Evolutionary conservation across 2,797 vertebrate species (phyloP).

Genomic region (Gallinago nigripennis): DNA sequence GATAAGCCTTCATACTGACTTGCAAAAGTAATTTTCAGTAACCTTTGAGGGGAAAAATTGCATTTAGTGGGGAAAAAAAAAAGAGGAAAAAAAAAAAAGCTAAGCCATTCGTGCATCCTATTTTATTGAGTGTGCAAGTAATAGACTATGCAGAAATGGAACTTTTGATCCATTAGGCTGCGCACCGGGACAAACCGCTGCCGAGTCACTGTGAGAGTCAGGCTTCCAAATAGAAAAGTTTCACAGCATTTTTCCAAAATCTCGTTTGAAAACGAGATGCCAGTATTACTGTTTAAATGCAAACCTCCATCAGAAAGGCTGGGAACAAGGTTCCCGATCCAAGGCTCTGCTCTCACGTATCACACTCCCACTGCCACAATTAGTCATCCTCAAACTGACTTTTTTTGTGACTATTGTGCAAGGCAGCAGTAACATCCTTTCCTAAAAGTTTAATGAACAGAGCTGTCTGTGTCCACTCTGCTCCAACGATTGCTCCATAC

Average conservation of each 20-base stretch:
- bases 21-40: constrained; percentile 71
- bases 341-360: not conserved
- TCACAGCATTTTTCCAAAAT: not conserved
- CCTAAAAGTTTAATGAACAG: not conserved
- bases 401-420: not conserved
- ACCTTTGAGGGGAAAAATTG: constrained; percentile 70
- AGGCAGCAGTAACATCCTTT: not conserved
- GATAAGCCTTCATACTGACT: constrained; percentile 68
- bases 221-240: constrained; percentile 20
- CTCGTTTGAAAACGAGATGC: not conserved
- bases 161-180: constrained; percentile 55
- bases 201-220: constrained; percentile 29
- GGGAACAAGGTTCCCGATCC: not conserved
- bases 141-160: constrained; percentile 49
- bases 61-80: constrained; percentile 60
- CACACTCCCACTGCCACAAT: not conserved
- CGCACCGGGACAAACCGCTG: constrained; percentile 8
- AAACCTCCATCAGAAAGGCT: not conserved
- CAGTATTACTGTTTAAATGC: not conserved
- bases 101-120: constrained; percentile 45
- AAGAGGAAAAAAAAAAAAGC: not conserved
- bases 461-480: not conserved
- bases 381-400: not conserved
- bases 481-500: not conserved
- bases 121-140: constrained; percentile 59